Base-by-base conservation (phyloP, 2,888 invertebrate species). In the Macrosiphum euphorbiae region DNA sequence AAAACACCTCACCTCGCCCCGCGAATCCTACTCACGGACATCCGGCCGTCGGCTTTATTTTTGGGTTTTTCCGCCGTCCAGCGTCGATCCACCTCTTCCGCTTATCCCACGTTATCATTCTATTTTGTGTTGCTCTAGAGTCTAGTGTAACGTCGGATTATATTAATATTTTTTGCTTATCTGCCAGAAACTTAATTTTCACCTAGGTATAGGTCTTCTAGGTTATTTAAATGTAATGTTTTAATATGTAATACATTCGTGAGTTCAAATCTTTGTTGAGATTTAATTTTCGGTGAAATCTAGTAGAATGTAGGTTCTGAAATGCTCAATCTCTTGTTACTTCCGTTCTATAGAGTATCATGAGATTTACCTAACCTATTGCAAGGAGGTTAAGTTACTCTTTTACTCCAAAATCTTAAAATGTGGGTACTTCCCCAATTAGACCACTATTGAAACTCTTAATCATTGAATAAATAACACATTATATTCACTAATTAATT, bases 71-170 rank as follows among this genome's bases (percentile, higher is more conserved):
- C 8, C 16, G 0, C 5, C 1, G n/a, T n/a, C 16, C 7, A 16
- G 26, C n/a, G 50, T 50, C 7, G 24, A 41, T 35, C 16, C 1
- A 67, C 16, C 28, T 86, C 44, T 86, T 44, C 1, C 52, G 0
- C 11, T 20, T 50, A 20, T 52, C 11, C 11, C 11, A 1, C 61
- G n/a, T n/a, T n/a, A 26, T 26, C 26, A n/a, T 47, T 47, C 11
- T 16, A 16, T 67, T 67, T n/a, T 0, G 13, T 5, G n/a, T 4
- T n/a, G n/a, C n/a, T n/a, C n/a, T n/a, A n/a, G 16, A 5, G 5
- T n/a, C 16, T n/a, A n/a, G 28, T 67, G 58, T n/a, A n/a, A 28
- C n/a, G 13, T 67, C n/a, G 28, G 11, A 61, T 61, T 61, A 28
- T 8, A 24, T 58, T 28, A n/a, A 61, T 28, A 20, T 35, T 16